Evolutionary conservation across 92 coral and sea anemone species (phyloP), one percentile per base, ranked within the genome.

Genomic region (Phenganax stokvisi): DNA sequence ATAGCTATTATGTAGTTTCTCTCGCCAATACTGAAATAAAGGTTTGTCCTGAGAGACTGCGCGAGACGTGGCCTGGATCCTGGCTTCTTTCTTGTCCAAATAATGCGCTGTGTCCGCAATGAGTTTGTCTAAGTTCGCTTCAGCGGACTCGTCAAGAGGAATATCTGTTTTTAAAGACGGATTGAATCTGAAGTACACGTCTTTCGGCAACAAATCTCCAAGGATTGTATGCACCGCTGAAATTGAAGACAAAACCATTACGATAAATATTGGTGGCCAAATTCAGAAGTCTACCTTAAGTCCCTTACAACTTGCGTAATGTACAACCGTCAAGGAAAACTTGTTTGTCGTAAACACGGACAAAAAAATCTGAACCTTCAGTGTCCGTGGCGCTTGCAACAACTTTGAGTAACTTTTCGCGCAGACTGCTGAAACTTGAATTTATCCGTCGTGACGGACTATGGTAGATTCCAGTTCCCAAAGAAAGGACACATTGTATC

Each of bases 311-410:
- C 47, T 37, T 37, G 47, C 47, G 47, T 37, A 20, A 20, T 20
- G 47, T 37, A 37, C 47, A 5, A 1, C 5, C 47, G 47, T 2
- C 47, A 1, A 20, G 47, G 47, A 37, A 37, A 37, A 37, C 10
- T 10, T 9, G 31, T 17, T 17, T 15, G 10, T 17, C 27, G 10
- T 44, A 65, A 28, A 11, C 31, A 11, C 10, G 27, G 11, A 6
- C 71, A 17, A 65, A 65, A 9, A 25, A 30, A 13, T 1, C 7
- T 59, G 25, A 11, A 90, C 98, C 97, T 89, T 96, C 97, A 10
- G 98, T 96, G 77, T 96, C 98, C 0, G 97, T 96, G n/a, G 98
- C 98, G 70, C 98, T 96, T 55, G 97, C 98, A 37, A 96, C 97
- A 56, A 96, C 89, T 73, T 92, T 96, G 6, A 92, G 89, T 12